A percentile compares a stretch with the other conserved stretches of the same genome.
Conservation (phyloP, 2,113 vertebrate genomes). For the Hassar affinis region DNA sequence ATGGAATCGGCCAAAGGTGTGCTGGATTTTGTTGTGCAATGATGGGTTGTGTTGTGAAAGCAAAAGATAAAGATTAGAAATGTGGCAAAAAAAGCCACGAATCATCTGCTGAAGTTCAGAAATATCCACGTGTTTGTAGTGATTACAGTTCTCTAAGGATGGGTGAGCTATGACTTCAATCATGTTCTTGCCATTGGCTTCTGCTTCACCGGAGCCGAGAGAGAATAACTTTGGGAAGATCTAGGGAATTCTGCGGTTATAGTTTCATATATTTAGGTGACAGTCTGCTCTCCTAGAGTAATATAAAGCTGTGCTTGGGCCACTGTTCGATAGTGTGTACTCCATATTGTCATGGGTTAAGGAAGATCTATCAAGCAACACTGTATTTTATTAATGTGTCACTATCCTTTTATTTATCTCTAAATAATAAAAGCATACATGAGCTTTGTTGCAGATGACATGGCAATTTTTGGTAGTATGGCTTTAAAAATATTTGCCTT, state of each 20-base stretch:
- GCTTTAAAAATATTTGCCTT: constrained; percentile 9
- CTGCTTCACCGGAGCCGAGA: background rate
- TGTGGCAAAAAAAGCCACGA: background rate
- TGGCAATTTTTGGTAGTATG: background rate
- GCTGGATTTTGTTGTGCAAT: constrained; percentile 22
- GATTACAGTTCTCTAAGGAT: constrained; percentile 7
- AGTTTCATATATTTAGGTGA: constrained; percentile 18
- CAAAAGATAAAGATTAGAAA: background rate
- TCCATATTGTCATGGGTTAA: background rate
- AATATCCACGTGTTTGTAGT: constrained; percentile 16
- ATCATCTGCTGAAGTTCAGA: constrained; percentile 15
- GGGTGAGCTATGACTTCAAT: background rate
- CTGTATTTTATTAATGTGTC: background rate
- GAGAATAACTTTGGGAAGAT: background rate
- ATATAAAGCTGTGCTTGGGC: constrained; percentile 6
- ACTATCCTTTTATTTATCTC: constrained; percentile 1
- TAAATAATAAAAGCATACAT: background rate
- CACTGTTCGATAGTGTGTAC: background rate
- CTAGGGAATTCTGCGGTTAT: constrained; percentile 7
- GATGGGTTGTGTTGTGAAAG: background rate
- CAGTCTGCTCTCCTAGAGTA: background rate
- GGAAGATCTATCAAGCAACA: background rate
- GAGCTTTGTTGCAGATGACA: background rate
- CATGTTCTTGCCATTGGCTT: constrained; percentile 1
- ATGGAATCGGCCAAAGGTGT: constrained; percentile 31